Evolutionary conservation across 2,113 vertebrate genomes (phyloP), one percentile per base, ranked within the genome.

Genomic region (Garra rufa): DNA sequence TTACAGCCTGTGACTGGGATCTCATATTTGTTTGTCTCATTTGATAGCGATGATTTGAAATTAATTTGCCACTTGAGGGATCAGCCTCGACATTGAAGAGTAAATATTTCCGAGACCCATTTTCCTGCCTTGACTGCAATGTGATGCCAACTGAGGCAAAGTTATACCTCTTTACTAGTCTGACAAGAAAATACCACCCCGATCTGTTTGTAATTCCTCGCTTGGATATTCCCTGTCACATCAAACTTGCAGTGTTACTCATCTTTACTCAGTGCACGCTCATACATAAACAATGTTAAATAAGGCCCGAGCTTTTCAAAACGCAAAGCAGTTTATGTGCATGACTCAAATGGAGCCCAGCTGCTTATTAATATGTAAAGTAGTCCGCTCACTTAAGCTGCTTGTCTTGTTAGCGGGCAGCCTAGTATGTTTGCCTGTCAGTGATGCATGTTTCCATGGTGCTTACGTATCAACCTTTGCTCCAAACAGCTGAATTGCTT

Each of bases 51-150:
- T 74, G 28, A 85, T 83, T 87, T 48, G 52, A 71, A 87, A 87
- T 73, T 81, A 48, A 84, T 89, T 78, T 67, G 84, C 83, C 65
- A 85, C 85, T 81, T 55, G 30, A 87, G 83, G 44, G 80, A 85
- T 57, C 30, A 17, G 59, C 75, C 46, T 71, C 57, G 28, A 46
- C 59, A 15, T 63, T 59, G 59, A 81, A 69, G 81, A 76, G 74
- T 85, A 76, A 63, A 83, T 80, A 76, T 81, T 76, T 34, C 69
- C 24, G 6, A 28, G 26, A 46, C 52, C 38, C 34, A 8, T 59
- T 67, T 63, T 84, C 28, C 65, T 41, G 34, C 65, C 82, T 79
- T 14, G 61, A 70, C 67, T 79, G 83, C 55, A 81, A 41, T 17
- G 9, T 1, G 10, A 71, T 41, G 52, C n/a, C 34, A 73, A 41